Base-by-base conservation (phyloP, 2,888 invertebrate genomes). In the Carpatolechia fugitivella region DNA sequence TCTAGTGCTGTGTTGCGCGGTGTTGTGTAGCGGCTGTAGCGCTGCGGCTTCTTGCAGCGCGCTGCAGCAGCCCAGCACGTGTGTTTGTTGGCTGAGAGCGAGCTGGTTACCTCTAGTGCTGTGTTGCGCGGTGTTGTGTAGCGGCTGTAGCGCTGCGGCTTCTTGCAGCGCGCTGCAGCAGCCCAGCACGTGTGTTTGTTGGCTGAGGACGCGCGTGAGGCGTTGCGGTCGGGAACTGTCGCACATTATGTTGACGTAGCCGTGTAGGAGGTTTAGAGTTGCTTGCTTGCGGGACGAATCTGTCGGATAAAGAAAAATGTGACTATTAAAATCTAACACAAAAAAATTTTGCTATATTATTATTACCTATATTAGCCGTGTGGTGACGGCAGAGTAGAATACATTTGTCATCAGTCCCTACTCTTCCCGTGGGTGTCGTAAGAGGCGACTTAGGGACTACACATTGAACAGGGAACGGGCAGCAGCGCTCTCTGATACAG, bases 191-290 rank as follows among this genome's bases (percentile, higher is more conserved):
- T 92, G 91, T 44, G 85, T 78, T 1, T 75, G 70, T 1, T 90
- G 91, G 56, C 91, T 82, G 41, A 96, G 82, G 24, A 94, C 81
- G 6, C 82, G 71, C 24, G 91, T 90, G 14, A 95, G 81, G 59
- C 91, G 90, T 65, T 91, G 86, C 44, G 80, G 77, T 13, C 87
- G 77, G 6, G 91, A 91, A 51, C 31, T 59, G 41, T 59, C 60
- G 58, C 73, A 61, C 61, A 96, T 78, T 52, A 93, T 78, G 52
- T 84, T 78, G 10, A 95, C 69, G 75, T 95, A 95, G 2, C 95
- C 95, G 60, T 92, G 91, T 0, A 96, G 64, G 49, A 94, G 91
- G 67, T 93, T 92, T 47, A 96, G 75, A 4, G 92, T 91, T 0
- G 92, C 82, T 20, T 93, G 72, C 72, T 95, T 95, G 62, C 93